Evolutionary conservation across 2,113 vertebrate species (phyloP), one percentile per base, ranked within the genome.

Genomic region (Gallinago media): DNA sequence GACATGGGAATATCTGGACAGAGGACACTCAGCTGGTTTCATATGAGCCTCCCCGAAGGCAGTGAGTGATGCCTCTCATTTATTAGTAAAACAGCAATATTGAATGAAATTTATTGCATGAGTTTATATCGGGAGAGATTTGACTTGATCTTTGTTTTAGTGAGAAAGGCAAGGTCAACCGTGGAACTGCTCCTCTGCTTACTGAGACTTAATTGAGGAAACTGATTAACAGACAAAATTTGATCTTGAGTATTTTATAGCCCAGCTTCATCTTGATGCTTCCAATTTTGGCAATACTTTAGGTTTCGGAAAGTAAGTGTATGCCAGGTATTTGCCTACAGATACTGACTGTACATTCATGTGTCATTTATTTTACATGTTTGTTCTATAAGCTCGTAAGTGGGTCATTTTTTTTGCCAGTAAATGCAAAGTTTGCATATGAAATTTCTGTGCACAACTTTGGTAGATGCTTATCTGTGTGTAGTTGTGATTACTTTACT

Each of bases 1-100:
- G 88, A 97, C 98, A 98, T 98, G 98, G 98, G 98, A 98, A 98
- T 97, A 98, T 96, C 96, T 96, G 94, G 80, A 96, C 67, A 78
- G 94, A 94, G 95, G 88, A 97, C 89, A 95, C 71, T 93, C 93
- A 82, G 62, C 62, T 94, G 81, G 44, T 77, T 94, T 92, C 26
- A 5, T 85, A 65, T 71, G 71, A 72, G 52, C 23, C 32, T 86
- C 54, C 50, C 29, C 8, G 4, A 62, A 89, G 59, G 77, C 70
- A 89, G 49, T 14, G 25, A 85, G 62, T 16, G 19, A 17, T 49
- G 25, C 3, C 32, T 90, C 85, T 58, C 72, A 71, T 2, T 90
- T 75, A 15, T 32, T 70, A 81, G 19, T 36, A 36, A 79, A 90
- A 32, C 1, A 27, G n/a, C 29, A 16, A 19, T 5, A 26, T 42